A percentile compares a stretch with the other conserved stretches of the same genome.
Conservation (phyloP, 1,140 invertebrate genomes). For the Drosophila parabipectinata region DNA sequence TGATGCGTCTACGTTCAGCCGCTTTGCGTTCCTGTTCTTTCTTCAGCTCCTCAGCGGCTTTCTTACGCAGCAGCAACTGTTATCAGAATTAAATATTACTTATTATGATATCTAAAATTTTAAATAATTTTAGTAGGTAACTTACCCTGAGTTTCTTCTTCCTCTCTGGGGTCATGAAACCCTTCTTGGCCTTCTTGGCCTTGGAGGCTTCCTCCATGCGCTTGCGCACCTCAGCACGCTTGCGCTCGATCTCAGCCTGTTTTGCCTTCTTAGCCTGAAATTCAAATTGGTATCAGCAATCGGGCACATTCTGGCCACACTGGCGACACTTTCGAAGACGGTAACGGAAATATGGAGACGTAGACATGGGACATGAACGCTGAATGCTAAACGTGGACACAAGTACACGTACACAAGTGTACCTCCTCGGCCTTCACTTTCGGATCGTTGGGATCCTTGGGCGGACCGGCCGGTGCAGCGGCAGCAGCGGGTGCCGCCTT, state of each 20-base stretch:
- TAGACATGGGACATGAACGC: slow-evolving; percentile 21
- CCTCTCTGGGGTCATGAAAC: slow-evolving; percentile 99
- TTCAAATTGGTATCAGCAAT: slow-evolving; percentile 22
- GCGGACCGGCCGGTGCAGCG: slow-evolving; percentile 70
- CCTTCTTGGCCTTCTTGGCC: slow-evolving; percentile 98
- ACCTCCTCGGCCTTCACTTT: slow-evolving; percentile 83
- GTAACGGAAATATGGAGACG: slow-evolving; percentile 5
- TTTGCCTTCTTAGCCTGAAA: slow-evolving; percentile 95
- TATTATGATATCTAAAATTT: background rate
- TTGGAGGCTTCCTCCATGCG: slow-evolving; percentile 97
- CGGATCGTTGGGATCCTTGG: slow-evolving; percentile 78
- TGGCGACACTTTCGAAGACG: slow-evolving; percentile 11
- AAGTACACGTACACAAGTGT: slow-evolving; percentile 82
- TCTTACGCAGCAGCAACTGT: slow-evolving; percentile 98
- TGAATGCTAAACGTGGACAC: slow-evolving; percentile 51
- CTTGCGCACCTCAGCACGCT: slow-evolving; percentile 97
- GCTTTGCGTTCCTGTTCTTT: slow-evolving; percentile 99
- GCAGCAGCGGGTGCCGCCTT: slow-evolving; percentile 53
- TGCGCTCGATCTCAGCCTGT: slow-evolving; percentile 96
- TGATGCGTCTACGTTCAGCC: slow-evolving; percentile 98
- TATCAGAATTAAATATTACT: too few relatives aligned
- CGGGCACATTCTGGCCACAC: background rate
- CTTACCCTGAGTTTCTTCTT: slow-evolving; percentile 98
- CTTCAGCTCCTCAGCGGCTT: slow-evolving; percentile 99
- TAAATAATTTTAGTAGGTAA: slow-evolving; percentile 39